Base-by-base conservation (phyloP, 2,113 vertebrate species). In the Callipepla squamata region DNA sequence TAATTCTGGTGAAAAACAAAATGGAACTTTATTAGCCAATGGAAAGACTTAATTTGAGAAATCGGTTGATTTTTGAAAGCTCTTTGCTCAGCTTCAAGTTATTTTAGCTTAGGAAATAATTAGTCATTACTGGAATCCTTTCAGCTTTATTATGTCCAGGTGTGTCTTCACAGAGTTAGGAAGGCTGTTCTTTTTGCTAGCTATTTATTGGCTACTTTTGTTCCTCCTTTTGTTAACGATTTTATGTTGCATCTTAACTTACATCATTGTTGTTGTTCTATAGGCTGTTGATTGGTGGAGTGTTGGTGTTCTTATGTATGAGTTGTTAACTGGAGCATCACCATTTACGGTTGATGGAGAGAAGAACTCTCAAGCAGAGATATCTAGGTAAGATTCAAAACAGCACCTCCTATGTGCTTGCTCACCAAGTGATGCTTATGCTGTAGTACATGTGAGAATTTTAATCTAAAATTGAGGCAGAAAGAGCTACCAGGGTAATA, bases 241-340 rank as follows among this genome's bases (percentile, higher is more conserved):
- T 95, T 79, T 87, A 36, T 40, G 50, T 6, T 0, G 2, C 57
- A 58, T 89, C 69, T 5, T 87, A 88, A 96, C 44, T 34, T 82
- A 30, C 9, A 8, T 85, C 67, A 78, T 91, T 85, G n/a, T 80
- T 97, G 34, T 83, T 79, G 17, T 95, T 94, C 96, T 94, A 0
- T 95, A 99, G 99, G 99, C 99, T 47, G 99, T 99, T 96, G 99
- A 99, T 97, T 99, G 99, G 99, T 99, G 99, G 99, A 99, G 99
- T 96, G 97, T 99, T 63, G 99, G 99, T 45, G 99, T 99, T 80
- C 96, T 99, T 79, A 99, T 99, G 98, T 99, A 99, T 79, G 99
- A 99, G 92, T 98, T 99, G 59, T 87, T 99, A 96, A 99, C 99
- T 14, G 99, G 99, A 92, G 99, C 99, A 9, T 99, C 99, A 19